Conservation (phyloP, 1,140 invertebrate species). For the Prorops nasuta region DNA sequence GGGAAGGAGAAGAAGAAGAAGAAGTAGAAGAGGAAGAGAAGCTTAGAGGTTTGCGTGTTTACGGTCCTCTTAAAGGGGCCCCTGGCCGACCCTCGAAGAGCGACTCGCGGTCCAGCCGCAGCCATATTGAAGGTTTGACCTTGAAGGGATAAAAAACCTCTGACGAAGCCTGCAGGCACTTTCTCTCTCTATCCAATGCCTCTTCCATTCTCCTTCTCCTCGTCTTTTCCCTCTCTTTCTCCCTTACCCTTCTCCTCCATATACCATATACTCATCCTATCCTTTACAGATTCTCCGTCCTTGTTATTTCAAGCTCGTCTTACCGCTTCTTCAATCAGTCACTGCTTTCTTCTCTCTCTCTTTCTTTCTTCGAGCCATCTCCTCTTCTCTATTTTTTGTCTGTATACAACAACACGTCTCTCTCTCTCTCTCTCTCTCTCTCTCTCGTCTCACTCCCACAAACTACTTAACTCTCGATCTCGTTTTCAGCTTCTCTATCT, state of each 20-base stretch:
- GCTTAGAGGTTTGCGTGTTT: too few species aligned
- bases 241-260: conserved; percentile 1
- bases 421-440: conserved; percentile 2
- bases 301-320: conserved; percentile 1
- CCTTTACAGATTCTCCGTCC: conserved; percentile 15
- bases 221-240: background rate
- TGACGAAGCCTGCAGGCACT: conserved; percentile 34
- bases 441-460: background rate
- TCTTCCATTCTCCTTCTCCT: background rate
- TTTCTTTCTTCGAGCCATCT: conserved; percentile 17
- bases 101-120: conserved; percentile 40
- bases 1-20: too few species aligned
- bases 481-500: conserved; percentile 3
- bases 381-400: conserved; percentile 16
- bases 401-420: conserved; percentile 11
- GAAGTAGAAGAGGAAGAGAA: too few species aligned
- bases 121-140: conserved; percentile 52
- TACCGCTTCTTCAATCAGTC: conserved; percentile 6
- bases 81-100: conserved; percentile 23
- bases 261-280: too few species aligned
- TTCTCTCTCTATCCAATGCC: conserved; percentile 8
- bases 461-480: conserved; percentile 14
- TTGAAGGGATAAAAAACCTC: conserved; percentile 53
- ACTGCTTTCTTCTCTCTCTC: conserved; percentile 19
- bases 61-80: conserved; percentile 38